phyloP scores from a whole-genome alignment of 1,140 invertebrate genomes.

The Drosophila busckii region DNA sequence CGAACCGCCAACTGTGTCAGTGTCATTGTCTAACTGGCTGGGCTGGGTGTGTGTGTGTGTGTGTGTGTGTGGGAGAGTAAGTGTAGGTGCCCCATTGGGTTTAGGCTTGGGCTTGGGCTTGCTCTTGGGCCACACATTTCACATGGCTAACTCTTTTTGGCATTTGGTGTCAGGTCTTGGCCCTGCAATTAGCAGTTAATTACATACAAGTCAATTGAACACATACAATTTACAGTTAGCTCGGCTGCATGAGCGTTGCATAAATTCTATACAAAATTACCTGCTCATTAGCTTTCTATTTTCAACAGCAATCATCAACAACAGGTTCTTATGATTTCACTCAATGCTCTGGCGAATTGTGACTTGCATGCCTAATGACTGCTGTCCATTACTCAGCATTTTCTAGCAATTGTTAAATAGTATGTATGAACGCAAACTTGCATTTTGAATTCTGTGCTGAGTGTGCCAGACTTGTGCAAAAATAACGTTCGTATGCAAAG shows the following conservation, averaged over 20 bases:
- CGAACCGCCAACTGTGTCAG: constrained; percentile 36
- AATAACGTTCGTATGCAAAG: no score
- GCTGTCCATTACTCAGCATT: no score
- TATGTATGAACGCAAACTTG: no score
- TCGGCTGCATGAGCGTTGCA: constrained; percentile 33
- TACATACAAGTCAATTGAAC: constrained; percentile 19
- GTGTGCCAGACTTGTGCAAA: no score
- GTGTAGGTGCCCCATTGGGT: background rate
- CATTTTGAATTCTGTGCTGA: no score
- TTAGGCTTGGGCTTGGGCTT: background rate
- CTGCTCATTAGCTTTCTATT: constrained; percentile 58
- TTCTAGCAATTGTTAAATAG: no score
- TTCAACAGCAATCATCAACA: constrained; percentile 12
- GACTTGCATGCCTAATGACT: constrained; percentile 38
- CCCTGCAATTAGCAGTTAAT: constrained; percentile 45
- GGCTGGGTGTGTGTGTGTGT: background rate
- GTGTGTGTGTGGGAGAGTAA: constrained; percentile 11
- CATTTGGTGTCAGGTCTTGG: constrained; percentile 36
- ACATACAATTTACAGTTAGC: constrained; percentile 24
- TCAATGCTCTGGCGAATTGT: constrained; percentile 19
- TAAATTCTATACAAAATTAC: constrained; percentile 40
- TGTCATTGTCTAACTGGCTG: no score
- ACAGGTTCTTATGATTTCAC: constrained; percentile 53
- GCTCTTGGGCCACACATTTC: background rate
- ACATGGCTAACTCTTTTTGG: no score